Percentiles rank a stretch among this genome's conserved stretches.
Evolutionary conservation across 1,140 invertebrate species (phyloP).

Genomic region (Pantala flavescens): DNA sequence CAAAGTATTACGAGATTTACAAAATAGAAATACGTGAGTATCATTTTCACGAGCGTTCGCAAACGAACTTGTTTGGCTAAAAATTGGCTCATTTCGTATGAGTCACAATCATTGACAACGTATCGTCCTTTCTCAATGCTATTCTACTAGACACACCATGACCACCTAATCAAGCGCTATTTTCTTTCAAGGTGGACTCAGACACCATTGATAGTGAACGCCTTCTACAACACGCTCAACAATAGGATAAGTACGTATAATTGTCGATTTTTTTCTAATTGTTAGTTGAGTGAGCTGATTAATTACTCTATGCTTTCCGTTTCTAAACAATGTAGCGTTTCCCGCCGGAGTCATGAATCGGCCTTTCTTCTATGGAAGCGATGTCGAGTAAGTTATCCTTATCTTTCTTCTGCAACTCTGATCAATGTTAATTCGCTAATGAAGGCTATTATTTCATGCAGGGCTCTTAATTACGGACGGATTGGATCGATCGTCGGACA

Average conservation of each 20-base stretch:
- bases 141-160: no score
- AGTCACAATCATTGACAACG: no score
- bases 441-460: conserved; percentile 1
- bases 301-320: not conserved
- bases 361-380: conserved; percentile 22
- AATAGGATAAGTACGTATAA: conserved; percentile 13
- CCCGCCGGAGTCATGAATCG: conserved; percentile 35
- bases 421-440: not conserved
- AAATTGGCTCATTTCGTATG: no score
- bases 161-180: not conserved
- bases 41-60: no score
- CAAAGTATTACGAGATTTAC: not conserved
- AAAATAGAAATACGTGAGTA: not conserved
- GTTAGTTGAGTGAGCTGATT: not conserved
- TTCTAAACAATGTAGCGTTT: conserved; percentile 32
- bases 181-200: conserved; percentile 24
- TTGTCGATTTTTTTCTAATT: not conserved
- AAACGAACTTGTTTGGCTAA: no score
- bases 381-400: conserved; percentile 31
- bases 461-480: not conserved
- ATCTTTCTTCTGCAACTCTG: conserved; percentile 25
- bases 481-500: not conserved
- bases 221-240: conserved; percentile 32
- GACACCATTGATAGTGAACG: conserved; percentile 45
- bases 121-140: no score